phyloP scores from a whole-genome alignment of 2,797 vertebrate genomes.

The Pseudomugil tenellus region DNA sequence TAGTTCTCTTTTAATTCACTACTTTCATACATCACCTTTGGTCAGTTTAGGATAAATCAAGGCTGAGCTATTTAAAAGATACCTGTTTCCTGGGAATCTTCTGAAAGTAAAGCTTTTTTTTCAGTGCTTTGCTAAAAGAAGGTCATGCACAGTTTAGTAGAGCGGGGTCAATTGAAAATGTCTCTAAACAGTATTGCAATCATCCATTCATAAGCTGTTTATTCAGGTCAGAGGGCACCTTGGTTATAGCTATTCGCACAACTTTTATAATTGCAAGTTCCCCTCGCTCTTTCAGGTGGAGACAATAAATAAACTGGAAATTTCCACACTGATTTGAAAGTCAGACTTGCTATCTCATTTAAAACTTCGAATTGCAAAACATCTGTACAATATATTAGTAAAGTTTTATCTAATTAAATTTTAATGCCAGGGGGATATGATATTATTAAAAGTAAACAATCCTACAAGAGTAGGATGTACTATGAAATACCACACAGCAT shows the following conservation, averaged over 20 bases:
- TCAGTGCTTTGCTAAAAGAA: not conserved
- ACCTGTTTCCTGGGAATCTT: not conserved
- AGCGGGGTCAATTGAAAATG: slow-evolving; percentile 21
- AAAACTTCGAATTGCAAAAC: slow-evolving; percentile 2
- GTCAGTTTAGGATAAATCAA: not conserved
- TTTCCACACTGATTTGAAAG: slow-evolving; percentile 14
- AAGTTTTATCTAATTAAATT: not conserved
- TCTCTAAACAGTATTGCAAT: slow-evolving; percentile 39
- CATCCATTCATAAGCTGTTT: slow-evolving; percentile 37
- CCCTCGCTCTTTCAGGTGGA: slow-evolving; percentile 6
- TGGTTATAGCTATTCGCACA: slow-evolving; percentile 8
- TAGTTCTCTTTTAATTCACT: slow-evolving; percentile 36
- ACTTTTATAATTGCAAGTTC: slow-evolving; percentile 14
- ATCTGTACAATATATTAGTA: not conserved
- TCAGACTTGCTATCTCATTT: not conserved
- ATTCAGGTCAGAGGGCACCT: slow-evolving; percentile 22
- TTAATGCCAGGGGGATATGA: not conserved
- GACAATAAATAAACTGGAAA: slow-evolving; percentile 7
- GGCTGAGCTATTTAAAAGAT: not conserved
- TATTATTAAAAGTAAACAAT: slow-evolving; percentile 7
- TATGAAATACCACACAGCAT: slow-evolving; percentile 7
- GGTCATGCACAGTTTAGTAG: not conserved
- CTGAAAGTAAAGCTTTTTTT: not conserved
- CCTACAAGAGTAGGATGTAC: not conserved
- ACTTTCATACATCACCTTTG: not conserved